Base-by-base conservation (phyloP, 2,888 invertebrate species). In the Rhyacophila evoluta region DNA sequence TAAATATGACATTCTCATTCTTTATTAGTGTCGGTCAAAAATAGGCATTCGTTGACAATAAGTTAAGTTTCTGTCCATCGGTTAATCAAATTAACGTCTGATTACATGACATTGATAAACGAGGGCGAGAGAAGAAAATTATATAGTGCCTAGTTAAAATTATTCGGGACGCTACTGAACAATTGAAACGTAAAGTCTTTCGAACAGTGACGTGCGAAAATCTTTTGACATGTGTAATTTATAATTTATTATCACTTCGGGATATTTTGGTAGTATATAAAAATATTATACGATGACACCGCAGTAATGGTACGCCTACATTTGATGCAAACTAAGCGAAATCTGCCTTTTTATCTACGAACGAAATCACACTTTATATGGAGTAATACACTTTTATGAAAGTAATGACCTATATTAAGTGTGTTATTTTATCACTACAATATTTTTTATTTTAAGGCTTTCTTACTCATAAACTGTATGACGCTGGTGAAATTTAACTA, bases 1-100 rank as follows among this genome's bases (percentile, higher is more conserved):
- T 55, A 55, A 33, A 19, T 55, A 19, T 55, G 55, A 25, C 0
- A 19, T 10, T 55, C 6, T 41, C 12, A 19, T 19, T 19, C 25
- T 55, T 55, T 55, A 55, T 55, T 55, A 55, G 55, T 55, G 55
- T 25, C 55, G 55, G 55, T 55, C 55, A 55, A 55, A 55, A 55
- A 55, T 55, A 19, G 55, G 19, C 8, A 19, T 55, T 55, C 55
- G 55, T 55, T 55, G 55, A 55, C 55, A 55, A 55, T 55, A 55
- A 55, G 15, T 55, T 19, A 19, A 55, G 8, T 19, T 19, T 10
- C 6, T 2, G 25, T 19, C 55, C 25, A 19, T 4, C 25, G 55
- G 55, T 55, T 55, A 55, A 55, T 55, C 55, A 55, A 55, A 55
- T 55, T 55, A 55, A 55, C 55, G 55, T 55, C 55, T 25, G 25